These are phyloP conservation scores for Diachasma alloeum DNA, from an alignment of 1,140 invertebrate genomes.

Conservation along the genomic window DNA sequence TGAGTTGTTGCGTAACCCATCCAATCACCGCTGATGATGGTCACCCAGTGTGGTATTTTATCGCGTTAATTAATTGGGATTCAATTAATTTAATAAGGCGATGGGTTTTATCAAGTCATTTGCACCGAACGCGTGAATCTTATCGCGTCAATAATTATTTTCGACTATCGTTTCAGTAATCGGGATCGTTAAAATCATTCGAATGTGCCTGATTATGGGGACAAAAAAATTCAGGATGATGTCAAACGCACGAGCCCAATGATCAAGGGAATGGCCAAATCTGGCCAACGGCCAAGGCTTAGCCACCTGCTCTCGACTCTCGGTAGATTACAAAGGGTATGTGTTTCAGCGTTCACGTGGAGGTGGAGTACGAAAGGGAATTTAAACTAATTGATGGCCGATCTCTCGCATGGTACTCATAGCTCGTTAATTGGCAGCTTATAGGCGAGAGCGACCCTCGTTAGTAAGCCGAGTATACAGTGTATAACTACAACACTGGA, in stretches of 20 bases:
- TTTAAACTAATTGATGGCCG: slow-evolving; percentile 61
- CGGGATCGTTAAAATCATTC: not conserved
- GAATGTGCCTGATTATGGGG: not conserved
- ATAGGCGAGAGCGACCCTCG: slow-evolving; percentile 55
- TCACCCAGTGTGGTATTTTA: not conserved
- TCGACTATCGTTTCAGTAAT: not conserved
- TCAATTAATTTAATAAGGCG: slow-evolving; percentile 19
- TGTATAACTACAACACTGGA: slow-evolving; percentile 35
- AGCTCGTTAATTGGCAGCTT: slow-evolving; percentile 62
- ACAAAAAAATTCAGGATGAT: not conserved
- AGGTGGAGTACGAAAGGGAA: slow-evolving; percentile 38
- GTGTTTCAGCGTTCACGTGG: not conserved
- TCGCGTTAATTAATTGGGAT: slow-evolving; percentile 12
- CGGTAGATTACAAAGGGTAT: slow-evolving; percentile 9
- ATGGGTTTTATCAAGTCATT: slow-evolving; percentile 14
- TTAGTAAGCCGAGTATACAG: slow-evolving; percentile 47
- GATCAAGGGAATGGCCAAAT: not conserved
- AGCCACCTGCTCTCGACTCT: not conserved
- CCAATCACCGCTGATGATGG: slow-evolving; percentile 8
- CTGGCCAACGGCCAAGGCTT: not conserved
- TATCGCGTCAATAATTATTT: slow-evolving; percentile 4
- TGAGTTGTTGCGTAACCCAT: not conserved
- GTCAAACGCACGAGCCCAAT: not conserved
- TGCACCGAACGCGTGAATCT: not conserved
- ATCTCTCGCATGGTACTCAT: slow-evolving; percentile 52